A percentile compares a stretch with the other conserved stretches of the same genome.
Conservation (phyloP, 2,113 vertebrate species). For the Tenebrosternarchus preto region DNA sequence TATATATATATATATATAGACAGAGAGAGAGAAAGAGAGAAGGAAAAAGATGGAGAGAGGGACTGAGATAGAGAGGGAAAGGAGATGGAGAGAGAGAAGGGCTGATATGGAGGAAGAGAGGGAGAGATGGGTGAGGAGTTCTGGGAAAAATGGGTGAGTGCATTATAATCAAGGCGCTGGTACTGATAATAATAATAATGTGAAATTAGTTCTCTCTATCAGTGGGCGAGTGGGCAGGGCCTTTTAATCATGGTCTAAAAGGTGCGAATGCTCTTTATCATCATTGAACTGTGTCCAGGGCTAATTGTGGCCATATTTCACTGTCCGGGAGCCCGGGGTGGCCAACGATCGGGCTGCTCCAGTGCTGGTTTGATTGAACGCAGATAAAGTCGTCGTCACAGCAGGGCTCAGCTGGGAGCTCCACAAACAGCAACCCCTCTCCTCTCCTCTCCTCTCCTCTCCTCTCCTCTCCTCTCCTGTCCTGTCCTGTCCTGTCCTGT, state of each 20-base stretch:
- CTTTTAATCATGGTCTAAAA: slow-evolving; percentile 97
- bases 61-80: slow-evolving; percentile 51
- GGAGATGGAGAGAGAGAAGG: slow-evolving; percentile 46
- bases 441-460: slow-evolving; percentile 23
- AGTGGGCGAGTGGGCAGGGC: slow-evolving; percentile 84
- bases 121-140: slow-evolving; percentile 58
- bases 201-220: slow-evolving; percentile 97
- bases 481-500: slow-evolving; percentile 15
- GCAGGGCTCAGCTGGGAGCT: slow-evolving; percentile 63
- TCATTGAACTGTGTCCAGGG: slow-evolving; percentile 95
- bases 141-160: slow-evolving; percentile 67
- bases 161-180: slow-evolving; percentile 83
- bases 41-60: no score
- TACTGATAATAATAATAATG: slow-evolving; percentile 89
- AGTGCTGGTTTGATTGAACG: slow-evolving; percentile 60
- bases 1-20: no score
- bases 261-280: slow-evolving; percentile 90
- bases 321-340: slow-evolving; percentile 80
- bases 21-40: slow-evolving; percentile 62
- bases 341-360: slow-evolving; percentile 61
- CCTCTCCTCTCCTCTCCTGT: background rate
- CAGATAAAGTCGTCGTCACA: slow-evolving; percentile 64
- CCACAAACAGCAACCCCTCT: slow-evolving; percentile 48
- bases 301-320: slow-evolving; percentile 99
- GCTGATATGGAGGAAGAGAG: slow-evolving; percentile 58